phyloP scores from a whole-genome alignment of 2,113 vertebrate genomes.

The Bubo scandiacus region DNA sequence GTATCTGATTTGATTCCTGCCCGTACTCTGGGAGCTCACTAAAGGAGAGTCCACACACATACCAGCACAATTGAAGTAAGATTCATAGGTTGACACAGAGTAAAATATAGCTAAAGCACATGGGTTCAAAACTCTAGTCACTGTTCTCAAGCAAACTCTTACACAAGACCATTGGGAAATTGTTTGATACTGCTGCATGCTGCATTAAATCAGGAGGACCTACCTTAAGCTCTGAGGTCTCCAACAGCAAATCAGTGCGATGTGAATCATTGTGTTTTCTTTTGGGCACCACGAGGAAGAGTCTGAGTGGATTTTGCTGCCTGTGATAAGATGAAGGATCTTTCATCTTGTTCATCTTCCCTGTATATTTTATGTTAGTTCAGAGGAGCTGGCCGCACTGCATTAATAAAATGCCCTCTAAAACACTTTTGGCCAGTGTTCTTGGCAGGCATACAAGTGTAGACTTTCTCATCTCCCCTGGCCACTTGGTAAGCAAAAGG shows the following conservation, averaged over 20 bases:
- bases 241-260: background rate
- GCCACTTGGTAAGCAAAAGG: background rate
- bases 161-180: background rate
- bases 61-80: background rate
- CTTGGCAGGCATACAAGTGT: background rate
- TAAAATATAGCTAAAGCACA: background rate
- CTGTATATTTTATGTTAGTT: background rate
- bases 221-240: background rate
- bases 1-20: background rate
- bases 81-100: background rate
- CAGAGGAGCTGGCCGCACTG: background rate
- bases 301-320: slow-evolving; percentile 3
- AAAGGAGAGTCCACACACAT: background rate
- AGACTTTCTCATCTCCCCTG: background rate
- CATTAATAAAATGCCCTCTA: background rate
- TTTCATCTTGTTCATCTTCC: background rate
- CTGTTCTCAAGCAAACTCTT: background rate
- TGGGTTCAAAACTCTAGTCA: background rate
- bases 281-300: background rate
- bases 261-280: slow-evolving; percentile 23
- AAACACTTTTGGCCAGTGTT: background rate
- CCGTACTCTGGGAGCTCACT: background rate
- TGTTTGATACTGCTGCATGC: background rate
- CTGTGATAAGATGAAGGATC: background rate
- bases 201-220: slow-evolving; percentile 25